These are phyloP conservation scores for Thaumetopoea pityocampa DNA, from an alignment of 1,140 invertebrate genomes.

Conservation along the genomic window DNA sequence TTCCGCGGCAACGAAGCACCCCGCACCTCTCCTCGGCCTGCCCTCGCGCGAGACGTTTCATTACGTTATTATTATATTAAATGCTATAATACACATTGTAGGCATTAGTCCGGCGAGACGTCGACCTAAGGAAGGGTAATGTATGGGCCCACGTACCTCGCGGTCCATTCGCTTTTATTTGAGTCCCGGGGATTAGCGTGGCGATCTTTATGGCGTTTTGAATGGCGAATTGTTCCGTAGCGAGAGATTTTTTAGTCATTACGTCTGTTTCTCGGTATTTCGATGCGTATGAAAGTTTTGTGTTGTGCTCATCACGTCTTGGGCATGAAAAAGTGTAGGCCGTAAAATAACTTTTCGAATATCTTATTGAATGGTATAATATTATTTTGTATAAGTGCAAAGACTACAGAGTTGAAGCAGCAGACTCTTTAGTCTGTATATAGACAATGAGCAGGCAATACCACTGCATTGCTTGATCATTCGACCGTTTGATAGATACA, in stretches of 20 bases:
- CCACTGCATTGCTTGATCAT: too few species aligned
- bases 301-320: conserved; percentile 17
- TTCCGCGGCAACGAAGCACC: conserved; percentile 34
- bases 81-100: conserved; percentile 73
- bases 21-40: conserved; percentile 21
- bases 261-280: conserved; percentile 25
- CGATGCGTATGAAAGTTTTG: conserved; percentile 7
- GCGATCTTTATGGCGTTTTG: conserved; percentile 35
- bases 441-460: too few species aligned
- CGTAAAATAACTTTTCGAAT: too few species aligned
- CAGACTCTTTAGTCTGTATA: too few species aligned
- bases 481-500: too few species aligned
- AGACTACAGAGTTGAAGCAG: too few species aligned
- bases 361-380: too few species aligned
- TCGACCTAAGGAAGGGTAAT: conserved; percentile 52
- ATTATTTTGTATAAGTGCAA: too few species aligned
- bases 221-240: conserved; percentile 34
- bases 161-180: conserved; percentile 42
- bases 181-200: conserved; percentile 34
- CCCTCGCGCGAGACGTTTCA: conserved; percentile 63
- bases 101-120: conserved; percentile 60
- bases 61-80: conserved; percentile 76
- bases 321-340: not conserved
- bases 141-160: conserved; percentile 34
- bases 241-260: conserved; percentile 21